A percentile compares a stretch with the other conserved stretches of the same genome.
phyloP scores from a whole-genome alignment of 2,888 invertebrate genomes.

The Torymus auratus region DNA sequence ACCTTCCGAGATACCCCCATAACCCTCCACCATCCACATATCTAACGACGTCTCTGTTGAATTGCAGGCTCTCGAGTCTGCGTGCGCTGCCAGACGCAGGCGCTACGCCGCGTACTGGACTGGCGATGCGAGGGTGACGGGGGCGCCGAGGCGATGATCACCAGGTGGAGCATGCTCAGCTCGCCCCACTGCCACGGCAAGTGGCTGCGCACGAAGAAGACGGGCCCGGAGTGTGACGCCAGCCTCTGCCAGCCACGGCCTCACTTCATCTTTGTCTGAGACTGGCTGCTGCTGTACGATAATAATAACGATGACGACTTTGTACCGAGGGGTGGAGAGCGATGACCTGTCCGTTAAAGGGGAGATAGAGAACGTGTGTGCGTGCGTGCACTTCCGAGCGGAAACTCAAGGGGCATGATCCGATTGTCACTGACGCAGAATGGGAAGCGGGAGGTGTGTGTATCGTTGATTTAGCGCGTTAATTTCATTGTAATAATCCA shows the following conservation, averaged over 20 bases:
- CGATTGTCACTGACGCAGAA: too few relatives aligned
- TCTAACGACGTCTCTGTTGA: too few relatives aligned
- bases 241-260: constrained; percentile 69
- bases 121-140: constrained; percentile 93
- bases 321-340: background rate
- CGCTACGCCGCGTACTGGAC: constrained; percentile 85
- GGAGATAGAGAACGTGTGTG: too few relatives aligned
- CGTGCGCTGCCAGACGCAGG: constrained; percentile 90
- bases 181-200: constrained; percentile 93
- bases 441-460: too few relatives aligned
- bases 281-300: background rate
- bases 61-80: constrained; percentile 85
- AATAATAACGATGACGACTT: background rate
- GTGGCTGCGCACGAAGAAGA: constrained; percentile 83
- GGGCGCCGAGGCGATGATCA: constrained; percentile 78
- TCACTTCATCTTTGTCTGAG: constrained; percentile 70
- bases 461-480: too few relatives aligned
- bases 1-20: too few relatives aligned
- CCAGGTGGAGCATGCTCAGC: constrained; percentile 90
- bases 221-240: constrained; percentile 69
- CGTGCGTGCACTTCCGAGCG: too few relatives aligned
- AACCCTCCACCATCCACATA: too few relatives aligned
- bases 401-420: too few relatives aligned
- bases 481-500: too few relatives aligned
- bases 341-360: too few relatives aligned